Base-by-base conservation (phyloP, 2,888 invertebrate species). In the Chromoteleia sp. region DNA sequence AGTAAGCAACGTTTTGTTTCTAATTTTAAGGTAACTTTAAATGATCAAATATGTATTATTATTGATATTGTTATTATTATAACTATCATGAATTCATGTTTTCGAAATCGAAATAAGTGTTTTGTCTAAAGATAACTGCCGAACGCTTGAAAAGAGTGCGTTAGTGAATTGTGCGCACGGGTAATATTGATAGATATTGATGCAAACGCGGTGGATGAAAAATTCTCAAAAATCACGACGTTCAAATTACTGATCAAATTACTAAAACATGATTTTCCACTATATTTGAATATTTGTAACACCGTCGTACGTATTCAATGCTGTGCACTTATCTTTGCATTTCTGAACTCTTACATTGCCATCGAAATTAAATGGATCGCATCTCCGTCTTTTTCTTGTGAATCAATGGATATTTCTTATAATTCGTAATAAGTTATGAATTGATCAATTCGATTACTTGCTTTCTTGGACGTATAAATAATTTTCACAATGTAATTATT, bases 261-360 rank as follows among this genome's bases (percentile, higher is more conserved):
- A 8, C 2, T 4, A 8, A 30, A 30, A 30, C 30, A 30, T 25
- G 25, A 25, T 15, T 52, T 29, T 33, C 17, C 33, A 15, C 33
- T 10, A 17, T 33, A 33, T 15, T 39, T n/a, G 0, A 41, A 29
- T 5, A 8, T 45, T 7, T 63, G 10, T 33, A 52, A 50, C 36
- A 39, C 54, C 33, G 41, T 54, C 45, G 73, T 73, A 63, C 41
- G 21, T 73, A 73, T 73, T 19, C 73, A 61, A 54, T 63, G 29
- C 33, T 5, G 52, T 52, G 63, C 61, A 73, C 63, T 19, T 45
- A 4, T 39, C 29, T 30, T 73, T 63, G 30, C 36, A 33, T 19
- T 56, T 45, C 41, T 71, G 10, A 14, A 61, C 19, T 39, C 39
- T 41, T 59, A 17, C 21, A 50, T 71, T 56, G 48, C 48, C 50